Evolutionary conservation across 2,113 vertebrate genomes (phyloP).

Genomic region (Lophochroa leadbeateri): DNA sequence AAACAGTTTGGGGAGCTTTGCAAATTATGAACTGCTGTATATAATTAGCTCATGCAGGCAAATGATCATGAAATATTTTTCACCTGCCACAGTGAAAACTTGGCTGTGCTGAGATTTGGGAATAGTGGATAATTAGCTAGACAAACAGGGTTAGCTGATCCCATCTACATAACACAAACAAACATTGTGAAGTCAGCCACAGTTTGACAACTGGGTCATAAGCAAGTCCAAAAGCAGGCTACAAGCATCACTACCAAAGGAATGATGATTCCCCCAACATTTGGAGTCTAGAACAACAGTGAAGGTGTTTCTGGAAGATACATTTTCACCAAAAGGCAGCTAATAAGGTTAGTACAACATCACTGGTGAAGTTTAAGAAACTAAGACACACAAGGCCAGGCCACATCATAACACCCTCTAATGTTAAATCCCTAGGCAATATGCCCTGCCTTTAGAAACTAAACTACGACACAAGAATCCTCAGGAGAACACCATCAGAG

Average conservation of each 20-base stretch:
- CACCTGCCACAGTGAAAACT: background rate
- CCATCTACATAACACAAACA: background rate
- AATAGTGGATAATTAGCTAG: conserved; percentile 46
- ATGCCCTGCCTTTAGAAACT: background rate
- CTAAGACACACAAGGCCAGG: background rate
- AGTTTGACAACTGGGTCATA: background rate
- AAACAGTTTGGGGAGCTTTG: background rate
- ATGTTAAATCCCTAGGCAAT: background rate
- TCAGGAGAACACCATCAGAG: background rate
- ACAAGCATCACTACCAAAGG: background rate
- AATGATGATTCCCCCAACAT: background rate
- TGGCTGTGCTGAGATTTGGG: conserved; percentile 16
- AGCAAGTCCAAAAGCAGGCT: background rate
- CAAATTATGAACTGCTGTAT: background rate
- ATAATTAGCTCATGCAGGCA: background rate
- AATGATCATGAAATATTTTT: conserved; percentile 11
- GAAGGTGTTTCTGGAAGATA: background rate
- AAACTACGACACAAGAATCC: background rate
- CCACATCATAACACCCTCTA: rapidly evolving
- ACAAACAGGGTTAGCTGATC: conserved; percentile 20
- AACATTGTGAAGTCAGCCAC: background rate
- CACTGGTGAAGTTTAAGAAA: background rate
- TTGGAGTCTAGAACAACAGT: background rate
- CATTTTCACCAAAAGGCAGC: background rate
- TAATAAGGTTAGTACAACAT: background rate